Evolutionary conservation across 2,888 invertebrate species (phyloP).

Genomic region (Diabrotica balteata): DNA sequence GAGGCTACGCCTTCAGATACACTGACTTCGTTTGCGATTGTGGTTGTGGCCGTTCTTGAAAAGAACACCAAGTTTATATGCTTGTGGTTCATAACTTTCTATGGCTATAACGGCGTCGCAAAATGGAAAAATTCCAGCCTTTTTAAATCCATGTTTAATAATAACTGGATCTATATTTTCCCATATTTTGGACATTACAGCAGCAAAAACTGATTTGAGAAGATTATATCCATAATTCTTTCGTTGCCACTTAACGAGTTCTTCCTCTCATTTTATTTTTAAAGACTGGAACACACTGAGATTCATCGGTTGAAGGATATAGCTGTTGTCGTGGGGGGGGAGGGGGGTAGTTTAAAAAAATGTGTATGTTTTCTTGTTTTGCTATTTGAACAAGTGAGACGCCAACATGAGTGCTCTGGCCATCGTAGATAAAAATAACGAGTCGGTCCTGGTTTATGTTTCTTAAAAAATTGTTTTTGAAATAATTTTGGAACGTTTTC

Average conservation of each 20-base stretch:
- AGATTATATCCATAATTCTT: slow-evolving; percentile 34
- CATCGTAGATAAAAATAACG: too few relatives aligned
- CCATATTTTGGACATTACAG: slow-evolving; percentile 7
- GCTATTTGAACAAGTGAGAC: too few relatives aligned
- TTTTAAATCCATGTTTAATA: slow-evolving; percentile 23
- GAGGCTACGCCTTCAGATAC: background rate
- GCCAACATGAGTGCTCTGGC: too few relatives aligned
- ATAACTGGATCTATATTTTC: slow-evolving; percentile 9
- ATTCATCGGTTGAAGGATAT: slow-evolving; percentile 46
- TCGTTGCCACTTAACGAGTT: slow-evolving; percentile 37
- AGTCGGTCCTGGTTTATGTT: too few relatives aligned
- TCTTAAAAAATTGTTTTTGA: background rate
- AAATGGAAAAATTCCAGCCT: slow-evolving; percentile 26
- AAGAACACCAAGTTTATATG: slow-evolving; percentile 13
- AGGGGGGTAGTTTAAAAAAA: too few relatives aligned
- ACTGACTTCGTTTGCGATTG: too few relatives aligned
- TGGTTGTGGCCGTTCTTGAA: slow-evolving; percentile 1
- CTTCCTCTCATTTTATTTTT: slow-evolving; percentile 38
- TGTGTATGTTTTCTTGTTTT: too few relatives aligned
- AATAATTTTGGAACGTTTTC: slow-evolving; percentile 8
- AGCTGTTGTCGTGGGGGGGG: slow-evolving; percentile 35
- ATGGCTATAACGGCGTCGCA: slow-evolving; percentile 15
- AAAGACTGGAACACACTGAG: slow-evolving; percentile 42
- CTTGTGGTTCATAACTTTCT: slow-evolving; percentile 23
- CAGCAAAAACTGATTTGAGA: slow-evolving; percentile 27